Evolutionary conservation across 2,888 invertebrate species (phyloP), one percentile per base, ranked within the genome.

Genomic region (Orthonevra nobilis): DNA sequence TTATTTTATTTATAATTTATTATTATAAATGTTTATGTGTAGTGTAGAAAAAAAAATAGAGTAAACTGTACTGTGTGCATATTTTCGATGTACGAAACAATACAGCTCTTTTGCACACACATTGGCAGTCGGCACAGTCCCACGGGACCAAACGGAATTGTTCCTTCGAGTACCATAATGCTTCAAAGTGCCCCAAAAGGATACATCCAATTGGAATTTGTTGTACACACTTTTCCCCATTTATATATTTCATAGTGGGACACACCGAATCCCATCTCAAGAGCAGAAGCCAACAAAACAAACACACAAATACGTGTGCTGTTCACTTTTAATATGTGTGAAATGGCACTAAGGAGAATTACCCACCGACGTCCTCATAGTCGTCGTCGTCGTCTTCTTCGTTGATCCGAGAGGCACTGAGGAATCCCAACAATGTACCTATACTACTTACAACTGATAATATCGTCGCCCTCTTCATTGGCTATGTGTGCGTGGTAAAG

Each of bases 121-220:
- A 73, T 54, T 58, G 54, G 40, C 66, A 63, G 77, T 69, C 81
- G n/a, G 28, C 58, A 68, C 28, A 36, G 60, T 85, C 86, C 86
- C 82, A 44, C 81, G 84, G 86, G 85, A 83, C 83, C 68, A 73
- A 82, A 85, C 85, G 84, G 86, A 88, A 89, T 88, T 88, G 88
- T 86, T 87, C 89, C 88, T 87, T 84, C 82, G 88, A 86, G 89
- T 88, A 85, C 85, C 87, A 87, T 87, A 87, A 88, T 85, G 85
- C 85, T 84, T 83, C 82, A 85, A 85, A 86, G 84, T 85, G 85
- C 85, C 84, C 85, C 86, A 85, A 85, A 86, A 86, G 86, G 85
- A 87, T 86, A 84, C 84, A 85, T 85, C 85, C 86, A 87, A 87
- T 87, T 87, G 87, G 85, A 85, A 85, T 84, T 83, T 83, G 83